Conservation (phyloP, 2,797 vertebrate species). For the Danionella dracula region DNA sequence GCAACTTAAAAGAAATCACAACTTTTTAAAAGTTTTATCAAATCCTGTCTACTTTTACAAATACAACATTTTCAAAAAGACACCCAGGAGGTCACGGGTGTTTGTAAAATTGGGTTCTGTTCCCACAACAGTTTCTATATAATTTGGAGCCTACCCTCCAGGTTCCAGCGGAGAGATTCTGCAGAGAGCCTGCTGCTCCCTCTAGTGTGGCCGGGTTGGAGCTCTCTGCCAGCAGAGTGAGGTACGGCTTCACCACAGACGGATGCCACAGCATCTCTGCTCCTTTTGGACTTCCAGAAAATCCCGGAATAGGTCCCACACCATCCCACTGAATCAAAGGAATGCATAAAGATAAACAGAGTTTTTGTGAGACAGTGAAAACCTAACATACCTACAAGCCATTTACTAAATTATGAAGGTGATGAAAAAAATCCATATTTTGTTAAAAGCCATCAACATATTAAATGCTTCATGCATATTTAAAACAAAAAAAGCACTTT, state of each 20-base stretch:
- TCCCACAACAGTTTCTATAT: conserved; percentile 1
- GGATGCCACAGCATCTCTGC: conserved; percentile 98
- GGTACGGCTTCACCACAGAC: conserved; percentile 91
- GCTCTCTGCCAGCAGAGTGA: conserved; percentile 93
- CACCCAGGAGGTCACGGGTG: background rate
- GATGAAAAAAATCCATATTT: too few species aligned
- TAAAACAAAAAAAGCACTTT: too few species aligned
- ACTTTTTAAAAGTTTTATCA: background rate
- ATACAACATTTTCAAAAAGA: too few species aligned
- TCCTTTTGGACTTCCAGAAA: conserved; percentile 86
- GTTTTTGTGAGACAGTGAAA: too few species aligned
- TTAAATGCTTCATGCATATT: too few species aligned
- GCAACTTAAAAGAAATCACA: background rate
- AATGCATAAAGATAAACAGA: background rate
- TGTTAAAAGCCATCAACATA: too few species aligned
- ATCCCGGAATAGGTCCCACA: conserved; percentile 84
- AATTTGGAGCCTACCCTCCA: conserved; percentile 80
- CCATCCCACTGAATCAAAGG: conserved; percentile 83
- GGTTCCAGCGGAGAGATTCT: conserved; percentile 94
- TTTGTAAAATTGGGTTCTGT: conserved; percentile 16
- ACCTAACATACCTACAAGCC: too few species aligned
- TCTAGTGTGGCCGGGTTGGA: conserved; percentile 96
- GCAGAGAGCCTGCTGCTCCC: conserved; percentile 91
- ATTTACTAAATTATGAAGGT: too few species aligned
- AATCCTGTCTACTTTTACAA: background rate